Conservation (phyloP, 2,113 vertebrate species). For the Cercocebus atys region DNA sequence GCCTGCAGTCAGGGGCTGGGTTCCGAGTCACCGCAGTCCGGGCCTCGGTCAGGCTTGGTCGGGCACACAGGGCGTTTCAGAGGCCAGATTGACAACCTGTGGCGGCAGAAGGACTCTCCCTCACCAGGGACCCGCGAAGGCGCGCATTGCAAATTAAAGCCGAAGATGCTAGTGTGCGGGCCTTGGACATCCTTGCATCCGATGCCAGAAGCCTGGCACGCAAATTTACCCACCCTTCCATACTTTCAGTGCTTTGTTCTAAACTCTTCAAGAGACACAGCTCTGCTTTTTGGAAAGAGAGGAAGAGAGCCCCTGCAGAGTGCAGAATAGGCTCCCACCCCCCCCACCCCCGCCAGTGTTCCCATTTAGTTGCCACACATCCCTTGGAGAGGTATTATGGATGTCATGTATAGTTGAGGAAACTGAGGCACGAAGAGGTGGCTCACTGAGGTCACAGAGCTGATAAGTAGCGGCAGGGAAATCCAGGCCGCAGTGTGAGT, state of each 20-base stretch:
- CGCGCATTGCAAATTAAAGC: neutral
- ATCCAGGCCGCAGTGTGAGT: neutral
- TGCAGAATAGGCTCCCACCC: neutral
- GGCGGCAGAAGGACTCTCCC: neutral
- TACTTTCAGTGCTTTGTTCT: neutral
- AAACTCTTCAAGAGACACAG: neutral
- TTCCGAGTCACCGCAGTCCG: neutral
- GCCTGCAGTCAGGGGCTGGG: too few species aligned
- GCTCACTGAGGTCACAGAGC: neutral
- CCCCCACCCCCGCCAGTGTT: fast-evolving
- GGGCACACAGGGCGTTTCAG: neutral
- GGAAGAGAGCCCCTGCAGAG: neutral
- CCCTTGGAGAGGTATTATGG: neutral
- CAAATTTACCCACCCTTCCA: neutral
- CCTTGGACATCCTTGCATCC: fast-evolving
- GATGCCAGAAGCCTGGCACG: neutral
- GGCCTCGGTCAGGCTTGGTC: neutral
- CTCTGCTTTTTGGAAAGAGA: neutral
- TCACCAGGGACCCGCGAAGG: neutral
- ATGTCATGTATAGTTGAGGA: neutral
- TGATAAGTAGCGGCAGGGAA: too few species aligned
- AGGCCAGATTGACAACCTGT: neutral
- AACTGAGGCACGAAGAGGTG: neutral
- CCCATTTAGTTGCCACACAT: neutral
- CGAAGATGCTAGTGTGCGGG: neutral